Percentiles rank a stretch among this genome's conserved stretches.
phyloP scores from a whole-genome alignment of 2,797 vertebrate species.

The Borostomias antarcticus region DNA sequence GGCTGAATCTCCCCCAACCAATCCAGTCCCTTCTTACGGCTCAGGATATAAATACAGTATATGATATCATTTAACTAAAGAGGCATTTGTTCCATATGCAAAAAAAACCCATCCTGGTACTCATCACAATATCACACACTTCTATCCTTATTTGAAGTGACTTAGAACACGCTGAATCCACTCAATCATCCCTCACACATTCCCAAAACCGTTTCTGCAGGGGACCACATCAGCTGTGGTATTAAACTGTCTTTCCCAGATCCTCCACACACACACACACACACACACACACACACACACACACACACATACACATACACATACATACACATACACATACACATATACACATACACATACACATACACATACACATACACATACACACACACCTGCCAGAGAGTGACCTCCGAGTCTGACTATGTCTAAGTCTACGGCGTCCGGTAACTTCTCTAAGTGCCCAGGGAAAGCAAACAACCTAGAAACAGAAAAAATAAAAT shows the following conservation, averaged over 20 bases:
- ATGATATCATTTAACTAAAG: too few relatives aligned
- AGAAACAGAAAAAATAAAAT: conserved; percentile 71
- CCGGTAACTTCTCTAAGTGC: too few relatives aligned
- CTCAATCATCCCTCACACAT: conserved; percentile 20
- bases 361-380: not conserved
- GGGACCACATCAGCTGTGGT: conserved; percentile 62
- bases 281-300: too few relatives aligned
- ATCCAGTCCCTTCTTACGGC: conserved; percentile 18
- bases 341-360: too few relatives aligned
- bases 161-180: conserved; percentile 23
- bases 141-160: conserved; percentile 33
- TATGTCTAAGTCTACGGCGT: too few relatives aligned
- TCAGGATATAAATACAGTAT: too few relatives aligned
- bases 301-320: too few relatives aligned
- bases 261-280: too few relatives aligned
- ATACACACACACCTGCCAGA: conserved; percentile 53
- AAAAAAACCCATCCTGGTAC: not conserved
- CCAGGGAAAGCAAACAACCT: conserved; percentile 70
- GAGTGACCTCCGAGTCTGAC: too few relatives aligned
- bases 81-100: too few relatives aligned
- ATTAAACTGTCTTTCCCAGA: conserved; percentile 68
- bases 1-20: conserved; percentile 40
- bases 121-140: conserved; percentile 1
- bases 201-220: conserved; percentile 30
- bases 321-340: too few relatives aligned